phyloP scores from a whole-genome alignment of 2,113 vertebrate species.

The Conger conger region DNA sequence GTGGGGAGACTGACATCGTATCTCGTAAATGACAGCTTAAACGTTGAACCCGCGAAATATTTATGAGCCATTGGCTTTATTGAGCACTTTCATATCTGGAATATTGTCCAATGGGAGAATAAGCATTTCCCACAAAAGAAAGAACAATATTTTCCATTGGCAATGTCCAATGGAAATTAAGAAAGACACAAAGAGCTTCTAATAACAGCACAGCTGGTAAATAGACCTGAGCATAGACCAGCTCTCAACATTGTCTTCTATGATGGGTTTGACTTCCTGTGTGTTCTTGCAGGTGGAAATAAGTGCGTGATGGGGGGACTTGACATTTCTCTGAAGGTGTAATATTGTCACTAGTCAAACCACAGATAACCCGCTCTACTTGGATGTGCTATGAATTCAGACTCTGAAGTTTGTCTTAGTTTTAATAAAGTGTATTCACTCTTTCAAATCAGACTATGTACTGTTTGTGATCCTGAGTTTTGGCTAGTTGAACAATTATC shows the following conservation, averaged over 20 bases:
- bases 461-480: too few relatives aligned
- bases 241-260: background rate
- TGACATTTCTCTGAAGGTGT: conserved; percentile 1
- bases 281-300: background rate
- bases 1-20: background rate
- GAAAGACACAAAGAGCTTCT: background rate
- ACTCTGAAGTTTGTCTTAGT: too few relatives aligned
- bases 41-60: too few relatives aligned
- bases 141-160: background rate
- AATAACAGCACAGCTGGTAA: background rate
- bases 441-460: too few relatives aligned
- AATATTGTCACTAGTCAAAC: background rate
- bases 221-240: background rate
- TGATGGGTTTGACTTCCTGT: background rate
- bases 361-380: too few relatives aligned
- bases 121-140: too few relatives aligned
- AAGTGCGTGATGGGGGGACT: background rate
- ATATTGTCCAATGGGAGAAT: too few relatives aligned
- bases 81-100: too few relatives aligned
- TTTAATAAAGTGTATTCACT: too few relatives aligned
- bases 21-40: background rate
- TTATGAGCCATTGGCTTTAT: too few relatives aligned
- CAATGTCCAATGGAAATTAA: background rate
- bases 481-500: too few relatives aligned
- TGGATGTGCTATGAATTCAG: too few relatives aligned